A percentile compares a stretch with the other conserved stretches of the same genome.
These are phyloP conservation scores for Micrasema minimum DNA, from an alignment of 1,140 invertebrate genomes.

Conservation along the genomic window DNA sequence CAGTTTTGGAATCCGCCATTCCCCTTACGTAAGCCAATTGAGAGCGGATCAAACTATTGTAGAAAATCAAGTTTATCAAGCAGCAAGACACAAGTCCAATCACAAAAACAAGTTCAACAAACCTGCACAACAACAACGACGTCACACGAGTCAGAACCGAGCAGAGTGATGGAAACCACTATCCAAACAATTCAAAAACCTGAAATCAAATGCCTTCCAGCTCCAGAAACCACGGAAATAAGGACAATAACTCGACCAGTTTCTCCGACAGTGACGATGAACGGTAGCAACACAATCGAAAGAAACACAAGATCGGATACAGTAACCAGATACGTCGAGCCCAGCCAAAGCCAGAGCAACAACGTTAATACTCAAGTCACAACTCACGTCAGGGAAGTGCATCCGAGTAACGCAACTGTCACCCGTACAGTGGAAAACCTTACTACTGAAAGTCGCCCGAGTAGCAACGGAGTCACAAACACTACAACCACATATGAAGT, in stretches of 20 bases:
- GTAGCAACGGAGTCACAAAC: slow-evolving; percentile 3
- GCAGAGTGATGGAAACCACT: background rate
- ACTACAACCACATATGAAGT: slow-evolving; percentile 24
- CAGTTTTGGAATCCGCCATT: slow-evolving; percentile 90
- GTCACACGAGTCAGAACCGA: background rate
- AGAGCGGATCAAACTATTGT: slow-evolving; percentile 53
- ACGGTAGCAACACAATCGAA: slow-evolving; percentile 16
- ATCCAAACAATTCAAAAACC: slow-evolving; percentile 21
- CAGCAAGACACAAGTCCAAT: background rate
- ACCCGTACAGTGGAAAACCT: slow-evolving; percentile 12
- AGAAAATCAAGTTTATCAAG: slow-evolving; percentile 13
- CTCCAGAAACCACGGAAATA: slow-evolving; percentile 12
- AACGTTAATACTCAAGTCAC: slow-evolving; percentile 32
- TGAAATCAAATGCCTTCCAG: slow-evolving; percentile 3
- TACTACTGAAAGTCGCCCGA: background rate
- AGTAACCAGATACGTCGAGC: slow-evolving; percentile 12
- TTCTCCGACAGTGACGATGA: slow-evolving; percentile 17
- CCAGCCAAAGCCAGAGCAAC: slow-evolving; percentile 1
- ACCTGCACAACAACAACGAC: slow-evolving; percentile 23
- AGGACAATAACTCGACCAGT: slow-evolving; percentile 14
- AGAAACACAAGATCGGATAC: slow-evolving; percentile 18
- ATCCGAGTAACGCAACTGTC: slow-evolving; percentile 20
- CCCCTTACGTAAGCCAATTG: slow-evolving; percentile 79
- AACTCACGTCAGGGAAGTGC: slow-evolving; percentile 28
- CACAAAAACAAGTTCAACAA: slow-evolving; percentile 34